phyloP scores from a whole-genome alignment of 2,888 invertebrate genomes.

The Orthosia gracilis region DNA sequence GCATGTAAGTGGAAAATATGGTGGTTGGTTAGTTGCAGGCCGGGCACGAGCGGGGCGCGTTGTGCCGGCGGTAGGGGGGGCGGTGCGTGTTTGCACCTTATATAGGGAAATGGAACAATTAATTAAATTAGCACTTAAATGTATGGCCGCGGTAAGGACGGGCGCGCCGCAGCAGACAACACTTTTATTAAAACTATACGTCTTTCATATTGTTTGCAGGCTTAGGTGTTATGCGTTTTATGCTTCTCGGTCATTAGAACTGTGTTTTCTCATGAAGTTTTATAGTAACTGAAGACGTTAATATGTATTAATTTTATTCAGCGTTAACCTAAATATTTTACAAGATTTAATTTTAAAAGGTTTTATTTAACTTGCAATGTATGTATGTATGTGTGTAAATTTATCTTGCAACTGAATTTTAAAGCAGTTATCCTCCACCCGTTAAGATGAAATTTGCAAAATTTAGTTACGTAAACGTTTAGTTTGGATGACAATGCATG shows the following conservation, averaged over 20 bases:
- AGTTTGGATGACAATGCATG: too few species aligned
- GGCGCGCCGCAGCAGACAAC: slow-evolving; percentile 66
- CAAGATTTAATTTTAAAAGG: too few species aligned
- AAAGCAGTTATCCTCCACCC: too few species aligned
- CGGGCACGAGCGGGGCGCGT: slow-evolving; percentile 34
- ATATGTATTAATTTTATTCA: not conserved
- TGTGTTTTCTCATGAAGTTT: slow-evolving; percentile 21
- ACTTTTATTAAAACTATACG: slow-evolving; percentile 86
- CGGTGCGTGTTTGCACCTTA: slow-evolving; percentile 74
- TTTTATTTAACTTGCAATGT: too few species aligned
- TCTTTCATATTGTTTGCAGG: slow-evolving; percentile 72
- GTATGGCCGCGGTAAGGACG: slow-evolving; percentile 75
- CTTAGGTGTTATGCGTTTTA: slow-evolving; percentile 60
- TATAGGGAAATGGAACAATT: slow-evolving; percentile 87
- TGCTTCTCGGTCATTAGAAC: slow-evolving; percentile 33
- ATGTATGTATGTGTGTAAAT: too few species aligned
- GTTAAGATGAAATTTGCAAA: too few species aligned
- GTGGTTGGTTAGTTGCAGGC: slow-evolving; percentile 73
- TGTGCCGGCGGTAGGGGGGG: slow-evolving; percentile 43
- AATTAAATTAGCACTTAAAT: slow-evolving; percentile 89
- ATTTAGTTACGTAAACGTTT: too few species aligned
- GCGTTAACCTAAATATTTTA: too few species aligned
- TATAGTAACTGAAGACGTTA: not conserved
- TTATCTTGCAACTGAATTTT: too few species aligned
- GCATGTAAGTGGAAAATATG: slow-evolving; percentile 86